Base-by-base conservation (phyloP, 53 echinoderm and acorn worm species). In the Zoroaster sp. region DNA sequence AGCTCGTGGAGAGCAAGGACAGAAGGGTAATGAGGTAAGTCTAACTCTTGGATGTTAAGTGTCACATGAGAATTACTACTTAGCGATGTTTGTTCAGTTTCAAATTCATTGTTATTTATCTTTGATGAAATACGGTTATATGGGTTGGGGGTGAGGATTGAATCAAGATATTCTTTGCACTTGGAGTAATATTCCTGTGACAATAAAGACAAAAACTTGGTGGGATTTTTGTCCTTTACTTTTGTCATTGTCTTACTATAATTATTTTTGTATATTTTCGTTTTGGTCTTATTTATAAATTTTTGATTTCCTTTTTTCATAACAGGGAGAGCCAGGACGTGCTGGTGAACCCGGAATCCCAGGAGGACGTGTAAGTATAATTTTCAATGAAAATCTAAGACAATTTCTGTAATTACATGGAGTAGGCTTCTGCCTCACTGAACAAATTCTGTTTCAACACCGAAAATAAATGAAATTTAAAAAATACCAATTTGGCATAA, bases 291-390 rank as follows among this genome's bases (percentile, higher is more conserved):
- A 37, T 54, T 78, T 13, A 78, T 42, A 7, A 14, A 3, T 0
- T 11, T 4, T 38, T 81, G 41, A 37, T 32, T 66, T 36, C 14
- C 17, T 30, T 80, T 28, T 41, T 11, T 76, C 17, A 66, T 49
- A 79, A 42, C 77, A 89, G 75, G 96, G 96, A 66, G 96, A 96
- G 70, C 87, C 93, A 76, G 96, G 96, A 87, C 91, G 96, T 23
- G 53, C 82, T 18, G 96, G 96, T 87, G 96, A 94, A 37, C 91
- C 96, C 55, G 96, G 96, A 55, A 88, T 96, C 45, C 91, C 92
- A 53, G 96, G 96, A 89, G 80, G 88, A 83, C 89, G 92, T 70
- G 95, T 94, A 77, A 80, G 94, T 77, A n/a, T n/a, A n/a, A n/a
- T n/a, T n/a, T n/a, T n/a, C n/a, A n/a, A n/a, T n/a, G n/a, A n/a